Conservation (phyloP, 2,113 vertebrate genomes). For the Corythornis cristatus region DNA sequence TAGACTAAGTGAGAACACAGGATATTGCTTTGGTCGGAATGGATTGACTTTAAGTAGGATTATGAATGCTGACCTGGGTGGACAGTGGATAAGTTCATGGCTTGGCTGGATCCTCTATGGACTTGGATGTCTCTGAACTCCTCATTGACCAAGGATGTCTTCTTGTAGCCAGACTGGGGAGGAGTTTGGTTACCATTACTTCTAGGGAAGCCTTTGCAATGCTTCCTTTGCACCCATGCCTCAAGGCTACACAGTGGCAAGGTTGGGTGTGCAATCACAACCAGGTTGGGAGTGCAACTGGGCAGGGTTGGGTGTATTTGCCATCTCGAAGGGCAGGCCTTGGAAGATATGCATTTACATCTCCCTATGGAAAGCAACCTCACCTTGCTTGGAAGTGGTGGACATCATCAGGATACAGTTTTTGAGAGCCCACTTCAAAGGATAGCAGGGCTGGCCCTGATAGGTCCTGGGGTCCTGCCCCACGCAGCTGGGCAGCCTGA, state of each 20-base stretch:
- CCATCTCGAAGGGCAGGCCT: neutral
- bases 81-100: neutral
- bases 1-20: neutral
- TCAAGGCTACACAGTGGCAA: fast-evolving
- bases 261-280: neutral
- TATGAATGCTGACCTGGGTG: neutral
- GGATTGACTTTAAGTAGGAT: neutral
- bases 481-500: fast-evolving
- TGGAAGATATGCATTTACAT: neutral
- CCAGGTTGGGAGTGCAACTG: neutral
- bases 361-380: neutral
- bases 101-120: neutral
- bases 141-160: neutral
- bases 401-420: neutral
- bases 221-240: neutral
- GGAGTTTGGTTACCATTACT: fast-evolving
- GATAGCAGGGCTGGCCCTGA: fast-evolving
- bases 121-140: neutral
- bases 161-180: neutral
- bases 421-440: neutral
- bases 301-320: neutral
- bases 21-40: neutral
- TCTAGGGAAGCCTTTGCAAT: neutral
- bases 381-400: fast-evolving
- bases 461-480: neutral